Percentiles rank a stretch among this genome's conserved stretches.
Evolutionary conservation across 1,140 invertebrate genomes (phyloP).

Genomic region (Anastrepha obliqua): DNA sequence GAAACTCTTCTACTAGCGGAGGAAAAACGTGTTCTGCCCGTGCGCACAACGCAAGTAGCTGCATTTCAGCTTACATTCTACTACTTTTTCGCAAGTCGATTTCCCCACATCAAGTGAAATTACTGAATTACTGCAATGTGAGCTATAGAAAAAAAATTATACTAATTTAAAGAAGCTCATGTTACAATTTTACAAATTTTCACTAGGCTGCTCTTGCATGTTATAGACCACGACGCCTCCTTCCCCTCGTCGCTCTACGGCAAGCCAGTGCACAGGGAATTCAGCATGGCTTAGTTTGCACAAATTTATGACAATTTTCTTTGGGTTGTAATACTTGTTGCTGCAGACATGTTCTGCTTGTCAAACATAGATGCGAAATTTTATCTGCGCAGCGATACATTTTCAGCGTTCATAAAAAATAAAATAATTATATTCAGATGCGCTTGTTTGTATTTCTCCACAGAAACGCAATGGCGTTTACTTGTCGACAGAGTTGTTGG

Average conservation of each 20-base stretch:
- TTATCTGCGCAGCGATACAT: too few species aligned
- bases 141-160: not conserved
- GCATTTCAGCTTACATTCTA: not conserved
- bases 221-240: not conserved
- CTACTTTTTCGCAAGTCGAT: not conserved
- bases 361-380: too few species aligned
- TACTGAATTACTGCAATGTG: not conserved
- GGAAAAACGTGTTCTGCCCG: not conserved
- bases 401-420: too few species aligned
- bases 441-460: too few species aligned
- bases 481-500: too few species aligned
- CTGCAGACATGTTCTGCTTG: too few species aligned
- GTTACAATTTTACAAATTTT: not conserved
- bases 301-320: not conserved
- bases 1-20: not conserved
- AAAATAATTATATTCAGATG: too few species aligned
- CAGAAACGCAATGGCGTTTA: too few species aligned
- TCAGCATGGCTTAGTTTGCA: not conserved
- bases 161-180: not conserved
- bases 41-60: not conserved
- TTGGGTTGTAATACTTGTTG: too few species aligned
- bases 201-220: not conserved
- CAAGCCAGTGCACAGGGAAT: not conserved
- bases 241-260: too few species aligned
- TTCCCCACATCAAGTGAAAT: conserved; percentile 5